phyloP scores from a whole-genome alignment of 2,797 vertebrate species.

The Gallinago solitaria region DNA sequence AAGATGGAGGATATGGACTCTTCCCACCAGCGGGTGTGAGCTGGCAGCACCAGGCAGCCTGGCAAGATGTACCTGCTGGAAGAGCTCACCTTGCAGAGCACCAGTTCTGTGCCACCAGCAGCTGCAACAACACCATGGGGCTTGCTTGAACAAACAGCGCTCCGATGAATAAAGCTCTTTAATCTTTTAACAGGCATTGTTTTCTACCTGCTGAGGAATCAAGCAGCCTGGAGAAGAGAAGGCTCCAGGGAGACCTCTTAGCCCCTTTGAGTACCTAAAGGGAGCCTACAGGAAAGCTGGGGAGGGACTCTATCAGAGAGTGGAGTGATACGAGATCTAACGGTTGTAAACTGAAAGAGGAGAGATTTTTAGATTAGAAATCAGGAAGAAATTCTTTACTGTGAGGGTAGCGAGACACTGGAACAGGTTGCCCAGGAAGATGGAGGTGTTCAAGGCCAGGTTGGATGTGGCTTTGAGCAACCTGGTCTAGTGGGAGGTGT shows the following conservation, averaged over 20 bases:
- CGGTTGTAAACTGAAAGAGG: neutral
- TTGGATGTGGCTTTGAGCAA: neutral
- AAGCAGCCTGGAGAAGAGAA: neutral
- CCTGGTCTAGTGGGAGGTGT: neutral
- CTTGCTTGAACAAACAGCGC: neutral
- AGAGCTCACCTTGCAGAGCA: neutral
- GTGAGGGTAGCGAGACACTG: neutral
- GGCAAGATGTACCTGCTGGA: too few species aligned
- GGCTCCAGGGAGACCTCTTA: neutral
- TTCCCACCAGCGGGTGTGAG: neutral
- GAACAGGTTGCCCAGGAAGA: neutral
- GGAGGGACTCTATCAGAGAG: neutral
- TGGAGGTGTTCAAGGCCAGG: neutral
- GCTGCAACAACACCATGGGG: neutral
- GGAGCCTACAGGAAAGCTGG: neutral
- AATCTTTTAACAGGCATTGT: neutral
- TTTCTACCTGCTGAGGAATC: neutral
- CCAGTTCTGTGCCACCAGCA: neutral
- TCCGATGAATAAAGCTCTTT: neutral
- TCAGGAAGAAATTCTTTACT: neutral
- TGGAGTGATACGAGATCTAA: neutral
- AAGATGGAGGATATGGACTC: neutral
- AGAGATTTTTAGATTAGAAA: neutral
- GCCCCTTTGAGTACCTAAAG: neutral
- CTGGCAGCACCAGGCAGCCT: neutral